These are phyloP conservation scores for Prunella strophiata DNA, from an alignment of 2,797 vertebrate species.

Conservation along the genomic window DNA sequence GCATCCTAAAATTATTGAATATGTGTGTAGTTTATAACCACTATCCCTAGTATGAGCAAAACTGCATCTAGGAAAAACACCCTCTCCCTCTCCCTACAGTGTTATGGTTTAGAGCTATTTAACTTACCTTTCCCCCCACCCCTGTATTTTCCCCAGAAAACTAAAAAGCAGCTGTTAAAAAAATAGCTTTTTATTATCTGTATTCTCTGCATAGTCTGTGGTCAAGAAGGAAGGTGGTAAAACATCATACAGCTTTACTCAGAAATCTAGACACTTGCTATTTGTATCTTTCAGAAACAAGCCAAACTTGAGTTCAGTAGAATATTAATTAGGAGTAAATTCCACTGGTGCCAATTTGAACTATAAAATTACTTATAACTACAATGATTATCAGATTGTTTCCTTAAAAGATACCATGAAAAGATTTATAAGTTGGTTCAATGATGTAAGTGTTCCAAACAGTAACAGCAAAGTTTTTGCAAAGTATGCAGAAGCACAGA, in stretches of 20 bases:
- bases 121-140: background rate
- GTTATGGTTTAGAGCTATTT: background rate
- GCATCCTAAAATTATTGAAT: background rate
- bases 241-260: background rate
- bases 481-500: background rate
- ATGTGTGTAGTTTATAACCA: background rate
- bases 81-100: too few species aligned
- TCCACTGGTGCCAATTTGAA: background rate
- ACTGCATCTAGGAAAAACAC: background rate
- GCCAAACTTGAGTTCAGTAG: background rate
- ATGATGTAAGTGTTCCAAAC: background rate
- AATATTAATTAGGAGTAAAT: background rate
- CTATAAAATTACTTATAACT: background rate
- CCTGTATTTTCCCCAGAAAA: background rate
- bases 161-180: background rate
- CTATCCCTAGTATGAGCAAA: background rate
- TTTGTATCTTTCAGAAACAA: background rate
- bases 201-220: background rate
- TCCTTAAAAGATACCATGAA: background rate
- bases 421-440: background rate
- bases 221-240: background rate
- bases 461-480: background rate
- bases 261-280: background rate
- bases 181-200: background rate
- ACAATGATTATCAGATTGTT: background rate